Base-by-base conservation (phyloP, 2,888 invertebrate genomes). In the Tortrix viridana region DNA sequence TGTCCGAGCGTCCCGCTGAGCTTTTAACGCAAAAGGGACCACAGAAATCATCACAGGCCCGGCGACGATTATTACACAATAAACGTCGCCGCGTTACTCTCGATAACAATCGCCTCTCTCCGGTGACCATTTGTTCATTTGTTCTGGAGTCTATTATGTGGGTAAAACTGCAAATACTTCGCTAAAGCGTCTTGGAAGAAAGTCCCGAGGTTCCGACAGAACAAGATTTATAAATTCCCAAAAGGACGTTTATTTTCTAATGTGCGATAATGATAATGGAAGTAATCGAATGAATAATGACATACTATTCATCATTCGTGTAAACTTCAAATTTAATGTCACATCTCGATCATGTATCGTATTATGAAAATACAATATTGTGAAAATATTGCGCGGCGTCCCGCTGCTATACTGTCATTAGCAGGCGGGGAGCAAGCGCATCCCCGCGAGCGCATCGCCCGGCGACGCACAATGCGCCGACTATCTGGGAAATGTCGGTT, bases 401-500 rank as follows among this genome's bases (percentile, higher is more conserved):
- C 91, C 87, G 92, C 91, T 91, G 91, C 73, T 85, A 86, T 88
- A 83, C 76, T 85, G 82, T 89, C 89, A 91, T 91, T 89, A 88
- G 81, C 82, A 81, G 70, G 79, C 73, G 77, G 70, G 81, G 85
- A 83, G 76, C 81, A 84, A 82, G 80, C 79, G 77, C 79, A 76
- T 81, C 81, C 81, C 81, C 74, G 76, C 73, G 77, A 75, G 79
- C 74, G 83, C 82, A 86, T 86, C 88, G 82, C 86, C 88, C 86
- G 86, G 85, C 77, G 76, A 73, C 69, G 81, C 79, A 91, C 87
- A 90, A 91, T 84, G 79, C 84, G 73, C 32, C 76, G 73, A 76
- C 84, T 83, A 90, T 87, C 89, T 91, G 91, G 86, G 92, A 92
- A n/a, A 92, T 87, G 88, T 90, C 89, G 86, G 91, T 90, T 91